Conservation (phyloP, 1,140 invertebrate genomes). For the Drosophila oshimai region DNA sequence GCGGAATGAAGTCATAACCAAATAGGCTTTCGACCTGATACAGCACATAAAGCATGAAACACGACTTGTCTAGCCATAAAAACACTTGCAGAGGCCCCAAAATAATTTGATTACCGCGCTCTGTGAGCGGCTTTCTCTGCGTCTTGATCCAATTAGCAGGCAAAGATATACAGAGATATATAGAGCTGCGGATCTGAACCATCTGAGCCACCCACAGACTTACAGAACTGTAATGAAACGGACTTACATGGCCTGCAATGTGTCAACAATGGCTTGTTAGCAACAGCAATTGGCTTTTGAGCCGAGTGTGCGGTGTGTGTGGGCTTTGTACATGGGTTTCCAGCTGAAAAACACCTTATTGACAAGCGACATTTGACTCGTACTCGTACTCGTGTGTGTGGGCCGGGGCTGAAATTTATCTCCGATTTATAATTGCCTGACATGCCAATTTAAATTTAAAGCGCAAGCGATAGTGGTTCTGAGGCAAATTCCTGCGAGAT, state of each 20-base stretch:
- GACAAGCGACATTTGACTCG: constrained; percentile 48
- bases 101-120: constrained; percentile 46
- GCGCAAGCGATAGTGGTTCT: constrained; percentile 30
- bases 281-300: constrained; percentile 44
- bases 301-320: constrained; percentile 31
- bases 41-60: constrained; percentile 58
- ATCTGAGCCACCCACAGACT: constrained; percentile 60
- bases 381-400: constrained; percentile 15
- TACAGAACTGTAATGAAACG: constrained; percentile 60
- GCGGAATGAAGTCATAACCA: constrained; percentile 79
- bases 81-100: constrained; percentile 18
- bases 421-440: constrained; percentile 74
- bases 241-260: constrained; percentile 72
- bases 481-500: background rate
- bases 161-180: background rate
- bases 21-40: constrained; percentile 52
- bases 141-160: constrained; percentile 41
- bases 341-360: constrained; percentile 60
- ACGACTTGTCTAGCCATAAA: constrained; percentile 40
- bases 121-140: constrained; percentile 24
- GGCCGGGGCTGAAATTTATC: constrained; percentile 53
- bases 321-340: constrained; percentile 49
- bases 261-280: constrained; percentile 78
- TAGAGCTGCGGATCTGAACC: background rate
- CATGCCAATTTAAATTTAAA: constrained; percentile 69